Conservation (phyloP, 1,140 invertebrate genomes). For the Marisa cornuarietis region DNA sequence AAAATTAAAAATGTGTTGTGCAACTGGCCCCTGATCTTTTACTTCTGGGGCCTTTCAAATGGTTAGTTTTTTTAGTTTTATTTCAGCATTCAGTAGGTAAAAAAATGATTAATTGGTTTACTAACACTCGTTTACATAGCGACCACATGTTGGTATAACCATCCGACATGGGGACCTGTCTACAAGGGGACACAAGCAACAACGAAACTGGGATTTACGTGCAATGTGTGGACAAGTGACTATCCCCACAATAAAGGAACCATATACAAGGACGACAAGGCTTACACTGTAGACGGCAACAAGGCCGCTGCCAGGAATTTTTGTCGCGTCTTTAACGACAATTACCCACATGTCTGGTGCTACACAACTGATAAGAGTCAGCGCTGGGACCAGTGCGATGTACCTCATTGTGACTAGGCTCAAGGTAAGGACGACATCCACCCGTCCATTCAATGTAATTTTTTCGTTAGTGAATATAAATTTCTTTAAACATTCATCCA, state of each 20-base stretch:
- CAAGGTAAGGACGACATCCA: background rate
- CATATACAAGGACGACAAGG: background rate
- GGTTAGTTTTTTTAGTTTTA: no score
- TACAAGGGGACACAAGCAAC: background rate
- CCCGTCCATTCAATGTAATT: no score
- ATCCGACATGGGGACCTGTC: background rate
- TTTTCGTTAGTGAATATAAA: no score
- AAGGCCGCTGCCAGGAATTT: background rate
- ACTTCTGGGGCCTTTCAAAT: no score
- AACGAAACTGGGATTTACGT: background rate
- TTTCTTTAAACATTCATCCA: no score
- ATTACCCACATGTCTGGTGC: background rate
- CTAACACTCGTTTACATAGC: background rate
- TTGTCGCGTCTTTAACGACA: constrained; percentile 5
- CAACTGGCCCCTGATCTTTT: no score
- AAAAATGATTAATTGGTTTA: no score
- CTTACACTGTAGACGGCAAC: background rate
- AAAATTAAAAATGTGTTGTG: no score
- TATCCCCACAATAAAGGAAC: background rate
- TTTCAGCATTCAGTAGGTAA: no score
- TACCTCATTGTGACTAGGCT: background rate
- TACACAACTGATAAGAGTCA: background rate
- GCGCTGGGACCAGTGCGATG: background rate
- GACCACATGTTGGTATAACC: constrained; percentile 1
- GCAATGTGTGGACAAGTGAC: background rate